A percentile compares a stretch with the other conserved stretches of the same genome.
Evolutionary conservation across 2,797 vertebrate species (phyloP).

Genomic region (Argentina silus): DNA sequence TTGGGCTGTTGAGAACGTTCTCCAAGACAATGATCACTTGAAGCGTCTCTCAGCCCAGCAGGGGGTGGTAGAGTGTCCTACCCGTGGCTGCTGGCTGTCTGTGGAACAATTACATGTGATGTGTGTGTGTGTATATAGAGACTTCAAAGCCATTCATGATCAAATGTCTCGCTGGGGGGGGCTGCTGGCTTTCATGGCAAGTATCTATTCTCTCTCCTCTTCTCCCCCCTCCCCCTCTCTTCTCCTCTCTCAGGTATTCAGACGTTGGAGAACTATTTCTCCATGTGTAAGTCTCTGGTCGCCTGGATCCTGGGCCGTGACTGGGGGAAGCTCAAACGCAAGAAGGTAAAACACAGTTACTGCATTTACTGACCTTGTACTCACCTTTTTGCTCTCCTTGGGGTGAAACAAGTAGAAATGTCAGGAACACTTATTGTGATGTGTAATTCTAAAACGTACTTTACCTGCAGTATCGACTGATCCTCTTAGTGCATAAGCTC

Average conservation of each 20-base stretch:
- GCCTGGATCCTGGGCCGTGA: conserved; percentile 68
- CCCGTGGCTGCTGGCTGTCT: conserved; percentile 2
- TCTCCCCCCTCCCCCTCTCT: neutral
- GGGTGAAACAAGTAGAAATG: no score
- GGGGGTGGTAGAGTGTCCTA: no score
- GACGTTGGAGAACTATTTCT: conserved; percentile 67
- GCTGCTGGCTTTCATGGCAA: conserved; percentile 7
- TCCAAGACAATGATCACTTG: no score
- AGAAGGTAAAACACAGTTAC: conserved; percentile 53
- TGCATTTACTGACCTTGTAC: no score
- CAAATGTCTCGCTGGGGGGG: neutral
- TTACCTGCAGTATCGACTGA: no score
- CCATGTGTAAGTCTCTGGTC: conserved; percentile 69
- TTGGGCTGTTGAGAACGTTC: no score
- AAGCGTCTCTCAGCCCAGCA: no score
- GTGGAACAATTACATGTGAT: neutral
- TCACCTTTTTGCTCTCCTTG: no score
- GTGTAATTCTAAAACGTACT: no score
- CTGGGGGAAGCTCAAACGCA: conserved; percentile 66
- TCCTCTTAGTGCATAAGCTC: no score
- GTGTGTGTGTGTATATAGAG: neutral
- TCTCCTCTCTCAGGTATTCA: conserved; percentile 54
- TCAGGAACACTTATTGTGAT: no score
- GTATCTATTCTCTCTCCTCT: neutral
- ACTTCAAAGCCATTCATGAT: neutral